Base-by-base conservation (phyloP, 2,113 vertebrate species). In the Poeciliopsis occidentalis region DNA sequence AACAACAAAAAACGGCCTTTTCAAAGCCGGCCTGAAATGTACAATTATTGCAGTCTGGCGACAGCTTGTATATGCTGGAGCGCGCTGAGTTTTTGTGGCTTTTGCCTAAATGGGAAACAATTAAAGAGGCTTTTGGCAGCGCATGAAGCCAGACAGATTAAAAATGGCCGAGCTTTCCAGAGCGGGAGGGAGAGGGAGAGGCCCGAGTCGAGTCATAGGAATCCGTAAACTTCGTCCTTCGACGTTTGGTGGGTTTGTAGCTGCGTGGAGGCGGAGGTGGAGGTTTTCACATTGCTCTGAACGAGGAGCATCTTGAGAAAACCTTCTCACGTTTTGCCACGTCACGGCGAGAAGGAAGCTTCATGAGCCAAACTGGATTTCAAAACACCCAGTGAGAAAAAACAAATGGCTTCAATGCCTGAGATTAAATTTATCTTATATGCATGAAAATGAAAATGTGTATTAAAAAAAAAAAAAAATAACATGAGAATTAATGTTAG, bases 21-120 rank as follows among this genome's bases (percentile, higher is more conserved):
- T 83, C 68, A 80, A 72, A 80, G 74, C 51, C 70, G 13, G 31
- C 3, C 61, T 69, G 64, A 78, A 83, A 77, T 72, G 31, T 72
- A 61, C 69, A 85, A 88, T 87, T 88, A 84, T 84, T 87, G 81
- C 85, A 69, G 73, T 64, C 71, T 77, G 75, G 75, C n/a, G 78
- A 64, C 13, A 64, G 76, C 83, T 81, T 89, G 85, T 87, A 1
- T 89, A 69, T 77, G 22, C 74, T 89, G 83, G 85, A 86, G 41
- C 5, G 3, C 64, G 32, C 4, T 34, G 41, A 11, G 87, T 74
- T 83, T 29, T 64, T 88, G 87, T 54, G 87, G 84, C 78, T 89
- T 37, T 85, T 51, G 71, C 69, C 87, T 79, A 78, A 88, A 86
- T 80, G 82, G 84, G 86, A 88, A 87, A 89, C 84, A 79, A 85